Base-by-base conservation (phyloP, 2,113 vertebrate genomes). In the Gnathonemus longibarbis region DNA sequence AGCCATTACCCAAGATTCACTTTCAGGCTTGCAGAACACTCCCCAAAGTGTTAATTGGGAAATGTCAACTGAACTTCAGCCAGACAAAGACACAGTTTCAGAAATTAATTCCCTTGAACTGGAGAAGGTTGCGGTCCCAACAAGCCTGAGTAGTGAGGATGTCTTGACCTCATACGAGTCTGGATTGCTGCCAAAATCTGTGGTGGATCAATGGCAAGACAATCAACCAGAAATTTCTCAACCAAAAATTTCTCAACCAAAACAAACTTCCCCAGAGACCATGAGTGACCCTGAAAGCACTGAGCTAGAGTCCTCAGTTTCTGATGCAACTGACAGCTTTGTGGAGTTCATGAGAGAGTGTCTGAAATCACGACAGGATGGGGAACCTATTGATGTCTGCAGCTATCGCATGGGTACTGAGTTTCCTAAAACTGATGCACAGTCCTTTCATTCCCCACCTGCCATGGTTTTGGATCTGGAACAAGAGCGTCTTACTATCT, bases 401-500 rank as follows among this genome's bases (percentile, higher is more conserved):
- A 89, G 88, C 48, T 88, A 24, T 52, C 62, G 90, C 83, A 3
- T 27, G 7, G 49, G 90, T 0, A 89, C 90, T 13, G 31, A 92
- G 53, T 31, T 89, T 24, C 49, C 89, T 19, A 88, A 91, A 89
- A 91, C 89, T 0, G 90, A 21, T 21, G 27, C 88, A 13, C 58
- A 84, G 49, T 2, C 90, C 49, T 90, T 74, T 62, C 92, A 90
- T 4, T 42, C 84, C 7, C 35, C 94, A 1, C 95, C 94, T 24
- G 90, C 89, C 1, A 91, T 90, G 58, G 92, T 94, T 87, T 94
- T 96, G 88, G 95, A 97, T 88, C 91, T 97, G 66, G 97, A 97
- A 87, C 96, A 97, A 89, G 97, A 98, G 46, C 91, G 91, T 48
- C 95, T 97, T 31, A 97, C 97, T 0, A 97, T 98, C 91, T 95